Base-by-base conservation (phyloP, 2,888 invertebrate genomes). In the Invenusta paracnida region DNA sequence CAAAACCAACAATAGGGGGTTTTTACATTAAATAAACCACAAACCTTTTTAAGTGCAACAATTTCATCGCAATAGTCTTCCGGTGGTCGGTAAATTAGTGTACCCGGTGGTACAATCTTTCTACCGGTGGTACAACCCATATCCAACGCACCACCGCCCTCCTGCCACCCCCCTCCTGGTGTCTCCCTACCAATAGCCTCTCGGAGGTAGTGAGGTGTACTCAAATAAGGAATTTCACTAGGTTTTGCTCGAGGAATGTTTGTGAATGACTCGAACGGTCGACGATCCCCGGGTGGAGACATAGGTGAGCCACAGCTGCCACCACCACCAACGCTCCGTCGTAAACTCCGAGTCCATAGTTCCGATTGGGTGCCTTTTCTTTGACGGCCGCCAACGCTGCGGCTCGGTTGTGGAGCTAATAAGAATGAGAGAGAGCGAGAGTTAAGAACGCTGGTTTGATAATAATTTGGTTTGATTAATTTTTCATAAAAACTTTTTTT, bases 51-150 rank as follows among this genome's bases (percentile, higher is more conserved):
- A 13, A 91, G 88, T 25, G 89, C 90, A 11, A 91, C 87, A 0
- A 91, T 89, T 87, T 91, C 90, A 87, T 91, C 91, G 88, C 91
- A 91, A 87, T 91, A 91, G 87, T 91, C 91, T 85, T 91, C 91
- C 66, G 88, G 90, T n/a, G 90, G 88, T 85, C 90, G 90, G 86
- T 91, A 91, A 0, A 89, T 89, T 48, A 91, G 91, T 0, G 89
- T 89, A 0, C 91, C 90, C 27, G 5, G 5, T 48, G 89, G 48
- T 11, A 48, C 17, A 48, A 48, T 17, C 17, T 17, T 48, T 48
- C 48, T 48, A 48, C 17, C 17, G 48, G 48, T 5, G n/a, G n/a
- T n/a, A n/a, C n/a, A n/a, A n/a, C n/a, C n/a, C n/a, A n/a, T n/a
- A 17, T 48, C 48, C 5, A 17, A 17, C 17, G 11, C 48, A 48